Evolutionary conservation across 2,113 vertebrate species (phyloP).

Genomic region (Chloropsis cyanopogon): DNA sequence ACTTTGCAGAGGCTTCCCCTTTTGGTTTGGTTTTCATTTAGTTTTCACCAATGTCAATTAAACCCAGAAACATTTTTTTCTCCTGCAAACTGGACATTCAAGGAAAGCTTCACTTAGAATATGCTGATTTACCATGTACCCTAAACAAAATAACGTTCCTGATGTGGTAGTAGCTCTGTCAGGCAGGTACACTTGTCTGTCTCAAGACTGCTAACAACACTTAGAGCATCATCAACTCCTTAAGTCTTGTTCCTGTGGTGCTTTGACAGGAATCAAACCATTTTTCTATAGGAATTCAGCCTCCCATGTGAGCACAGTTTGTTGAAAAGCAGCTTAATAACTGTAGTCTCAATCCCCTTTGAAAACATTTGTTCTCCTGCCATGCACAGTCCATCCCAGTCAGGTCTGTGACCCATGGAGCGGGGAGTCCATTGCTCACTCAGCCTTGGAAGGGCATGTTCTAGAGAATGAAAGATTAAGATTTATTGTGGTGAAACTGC

Average conservation of each 20-base stretch:
- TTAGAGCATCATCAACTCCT: not conserved
- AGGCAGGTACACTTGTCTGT: not conserved
- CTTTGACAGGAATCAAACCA: not conserved
- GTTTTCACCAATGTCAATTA: not conserved
- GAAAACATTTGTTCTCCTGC: not conserved
- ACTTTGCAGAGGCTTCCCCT: not conserved
- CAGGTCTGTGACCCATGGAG: not conserved
- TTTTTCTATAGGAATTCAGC: not conserved
- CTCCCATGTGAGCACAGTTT: fast-evolving
- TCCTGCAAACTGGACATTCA: not conserved
- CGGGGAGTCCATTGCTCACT: not conserved
- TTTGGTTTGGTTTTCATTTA: not conserved
- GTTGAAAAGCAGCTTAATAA: not conserved
- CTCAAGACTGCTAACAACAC: not conserved
- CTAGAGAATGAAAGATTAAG: not conserved
- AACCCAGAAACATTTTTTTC: not conserved
- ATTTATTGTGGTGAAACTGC: not conserved
- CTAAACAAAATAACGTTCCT: not conserved
- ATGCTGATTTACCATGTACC: fast-evolving
- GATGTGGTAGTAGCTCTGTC: not conserved
- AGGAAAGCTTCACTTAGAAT: not conserved
- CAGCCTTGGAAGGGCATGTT: not conserved
- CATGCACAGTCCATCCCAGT: not conserved
- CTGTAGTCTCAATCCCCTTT: not conserved
- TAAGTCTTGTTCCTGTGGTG: not conserved